Evolutionary conservation across 2,113 vertebrate species (phyloP).

Genomic region (Oriolus oriolus): DNA sequence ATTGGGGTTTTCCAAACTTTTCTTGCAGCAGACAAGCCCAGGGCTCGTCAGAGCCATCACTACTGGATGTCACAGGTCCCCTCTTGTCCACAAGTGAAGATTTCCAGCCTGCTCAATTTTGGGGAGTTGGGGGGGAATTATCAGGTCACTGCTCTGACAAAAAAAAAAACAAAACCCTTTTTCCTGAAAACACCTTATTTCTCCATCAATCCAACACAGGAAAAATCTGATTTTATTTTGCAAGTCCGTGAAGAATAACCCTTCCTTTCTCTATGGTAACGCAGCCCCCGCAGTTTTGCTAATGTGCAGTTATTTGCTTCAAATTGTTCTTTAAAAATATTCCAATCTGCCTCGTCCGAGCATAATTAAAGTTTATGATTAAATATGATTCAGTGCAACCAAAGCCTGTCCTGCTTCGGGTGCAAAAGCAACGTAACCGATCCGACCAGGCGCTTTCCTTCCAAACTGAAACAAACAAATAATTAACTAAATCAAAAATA

Average conservation of each 20-base stretch:
- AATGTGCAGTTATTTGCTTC: background rate
- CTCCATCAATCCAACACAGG: background rate
- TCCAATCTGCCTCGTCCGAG: background rate
- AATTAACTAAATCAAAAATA: background rate
- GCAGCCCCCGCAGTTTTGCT: background rate
- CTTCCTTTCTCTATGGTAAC: background rate
- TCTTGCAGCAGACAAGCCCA: background rate
- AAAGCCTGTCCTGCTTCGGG: background rate
- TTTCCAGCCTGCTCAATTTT: background rate
- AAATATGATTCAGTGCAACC: background rate
- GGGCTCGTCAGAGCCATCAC: accelerated
- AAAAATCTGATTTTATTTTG: background rate
- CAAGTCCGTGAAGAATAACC: background rate
- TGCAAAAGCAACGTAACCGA: accelerated
- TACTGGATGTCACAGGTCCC: background rate
- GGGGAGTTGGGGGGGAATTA: accelerated
- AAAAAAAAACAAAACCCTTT: background rate
- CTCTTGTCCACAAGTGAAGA: background rate
- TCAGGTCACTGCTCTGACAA: background rate
- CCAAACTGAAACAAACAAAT: background rate
- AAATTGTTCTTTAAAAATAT: background rate
- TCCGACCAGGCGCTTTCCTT: accelerated
- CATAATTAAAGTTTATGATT: background rate
- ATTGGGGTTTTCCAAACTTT: background rate
- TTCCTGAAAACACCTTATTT: background rate